Base-by-base conservation (phyloP, 2,888 invertebrate genomes). In the Drosophila kokeensis region DNA sequence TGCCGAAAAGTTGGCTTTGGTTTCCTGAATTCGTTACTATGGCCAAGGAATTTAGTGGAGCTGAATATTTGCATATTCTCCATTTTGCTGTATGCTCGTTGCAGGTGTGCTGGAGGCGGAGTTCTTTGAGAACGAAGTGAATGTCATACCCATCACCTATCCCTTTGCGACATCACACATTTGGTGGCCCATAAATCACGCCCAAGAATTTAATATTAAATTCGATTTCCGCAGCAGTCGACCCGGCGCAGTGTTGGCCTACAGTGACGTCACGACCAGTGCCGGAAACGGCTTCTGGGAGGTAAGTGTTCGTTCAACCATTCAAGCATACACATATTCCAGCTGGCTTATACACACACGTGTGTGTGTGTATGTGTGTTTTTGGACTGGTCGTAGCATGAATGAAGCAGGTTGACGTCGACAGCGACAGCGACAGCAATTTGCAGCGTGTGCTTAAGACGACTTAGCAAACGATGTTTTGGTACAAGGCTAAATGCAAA, bases 121-220 rank as follows among this genome's bases (percentile, higher is more conserved):
- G 91, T 97, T 97, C 89, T 95, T 96, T 89, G 97, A 97, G 90
- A 95, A 95, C 60, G 96, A 97, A 93, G 97, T 97, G 29, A 96
- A 96, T 92, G 96, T 97, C 63, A 97, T 98, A 91, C 98, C 98
- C 42, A 96, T 98, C 86, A 98, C 98, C 42, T 97, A 97, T 93
- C 97, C 98, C 60, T 98, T 98, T 93, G 96, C 97, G 70, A 97
- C 97, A 59, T 97, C 97, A 75, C 97, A 97, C 93, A 97, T 97
- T 92, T 96, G 97, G 96, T 97, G 97, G 97, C 97, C 97, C 55
- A 95, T 96, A 92, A 95, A 95, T 92, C 95, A 95, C 87, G 95
- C 95, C 42, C 95, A 96, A 82, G 95, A 95, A 85, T 94, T 98
- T 79, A 95, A 96, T 92, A 94, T 98, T 82, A 95, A 96, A 92